Evolutionary conservation across 2,888 invertebrate species (phyloP).

Genomic region (Conistra vaccinii): DNA sequence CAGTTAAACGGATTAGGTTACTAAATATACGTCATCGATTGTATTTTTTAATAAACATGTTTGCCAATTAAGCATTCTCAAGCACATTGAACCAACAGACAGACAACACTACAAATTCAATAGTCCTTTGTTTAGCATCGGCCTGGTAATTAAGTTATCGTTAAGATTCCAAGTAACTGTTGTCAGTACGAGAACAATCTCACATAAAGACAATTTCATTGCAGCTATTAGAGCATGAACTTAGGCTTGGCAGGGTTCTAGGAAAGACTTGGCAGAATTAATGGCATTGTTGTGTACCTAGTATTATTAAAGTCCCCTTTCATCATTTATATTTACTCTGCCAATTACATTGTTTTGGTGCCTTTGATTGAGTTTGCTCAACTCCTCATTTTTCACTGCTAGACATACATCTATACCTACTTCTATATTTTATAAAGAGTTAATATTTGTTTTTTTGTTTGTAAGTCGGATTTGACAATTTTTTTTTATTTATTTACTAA

Average conservation of each 20-base stretch:
- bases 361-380: background rate
- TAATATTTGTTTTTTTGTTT: too few relatives aligned
- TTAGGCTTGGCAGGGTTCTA: conserved; percentile 29
- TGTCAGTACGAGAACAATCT: conserved; percentile 33
- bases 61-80: background rate
- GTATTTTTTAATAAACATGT: background rate
- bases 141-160: conserved; percentile 47
- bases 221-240: conserved; percentile 48
- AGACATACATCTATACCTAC: too few relatives aligned
- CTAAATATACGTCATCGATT: too few relatives aligned
- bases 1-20: too few relatives aligned
- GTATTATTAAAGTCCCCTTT: background rate
- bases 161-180: conserved; percentile 36
- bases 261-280: conserved; percentile 25
- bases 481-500: too few relatives aligned
- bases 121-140: conserved; percentile 44
- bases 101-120: conserved; percentile 17
- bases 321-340: background rate
- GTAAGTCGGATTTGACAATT: too few relatives aligned
- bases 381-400: background rate
- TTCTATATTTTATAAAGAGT: too few relatives aligned
- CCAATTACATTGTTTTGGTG: background rate
- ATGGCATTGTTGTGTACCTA: conserved; percentile 2
- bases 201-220: conserved; percentile 48
- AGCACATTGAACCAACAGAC: background rate